Evolutionary conservation across 1,140 invertebrate genomes (phyloP), one percentile per base, ranked within the genome.

Genomic region (Hyles vespertilio): DNA sequence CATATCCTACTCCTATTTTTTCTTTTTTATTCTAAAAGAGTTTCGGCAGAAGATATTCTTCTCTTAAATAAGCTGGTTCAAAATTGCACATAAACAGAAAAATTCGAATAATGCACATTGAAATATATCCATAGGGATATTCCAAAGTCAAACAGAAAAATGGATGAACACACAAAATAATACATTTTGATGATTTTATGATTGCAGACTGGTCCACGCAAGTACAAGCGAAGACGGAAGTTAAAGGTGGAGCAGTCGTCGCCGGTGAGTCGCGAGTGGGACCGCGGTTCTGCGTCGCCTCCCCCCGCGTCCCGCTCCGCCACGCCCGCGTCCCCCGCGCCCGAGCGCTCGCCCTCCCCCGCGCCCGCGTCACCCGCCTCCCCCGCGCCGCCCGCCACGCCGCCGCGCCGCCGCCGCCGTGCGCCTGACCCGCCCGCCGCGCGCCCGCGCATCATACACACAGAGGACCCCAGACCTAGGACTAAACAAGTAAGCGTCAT

Each of bases 161-260:
- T 1, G 22, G 2, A 22, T 22, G 22, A 22, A 22, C 22, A 22
- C 22, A 22, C n/a, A 22, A 2, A 22, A 22, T 22, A 22, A 22
- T 22, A 22, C 22, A 22, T 22, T 22, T 22, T 22, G 22, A 22
- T 22, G 22, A 22, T 22, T 22, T 22, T 22, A 22, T 22, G 22
- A n/a, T 43, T 22, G 10, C 62, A 92, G 91, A 91, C 90, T 36
- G 94, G 94, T 3, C 94, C 94, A 0, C 90, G 95, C 0, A 96
- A 95, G 69, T 96, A 96, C 69, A 95, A 95, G 78, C 90, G 94
- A 1, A 89, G 94, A 49, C 91, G 94, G 48, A 95, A 95, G 79
- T 69, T 94, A 5, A 94, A 94, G 89, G 84, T 59, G 81, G 91
- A 62, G 72, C 47, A 48, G 36, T 85, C 32, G 81, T 88, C 90